phyloP scores from a whole-genome alignment of 2,888 invertebrate species.

The Hydrotaea cyrtoneurina region DNA sequence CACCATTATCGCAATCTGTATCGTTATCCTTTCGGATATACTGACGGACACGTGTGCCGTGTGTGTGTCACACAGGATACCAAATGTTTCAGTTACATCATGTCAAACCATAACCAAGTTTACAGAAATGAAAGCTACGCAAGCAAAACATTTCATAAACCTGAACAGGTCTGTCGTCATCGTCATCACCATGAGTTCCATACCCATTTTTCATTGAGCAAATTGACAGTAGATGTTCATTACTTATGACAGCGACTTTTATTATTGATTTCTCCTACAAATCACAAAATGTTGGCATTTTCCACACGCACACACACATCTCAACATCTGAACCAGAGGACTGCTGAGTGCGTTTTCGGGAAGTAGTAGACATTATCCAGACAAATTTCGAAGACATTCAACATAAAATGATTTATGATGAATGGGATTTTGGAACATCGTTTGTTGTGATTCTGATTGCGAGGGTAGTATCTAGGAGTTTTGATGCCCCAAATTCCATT shows the following conservation, averaged over 20 bases:
- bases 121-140: not conserved
- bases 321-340: too few species aligned
- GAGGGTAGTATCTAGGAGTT: too few species aligned
- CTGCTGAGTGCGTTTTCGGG: not conserved
- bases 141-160: conserved; percentile 41
- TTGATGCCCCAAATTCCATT: too few species aligned
- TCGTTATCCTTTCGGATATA: not conserved
- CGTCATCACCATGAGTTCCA: conserved; percentile 46
- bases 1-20: not conserved
- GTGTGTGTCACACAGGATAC: not conserved
- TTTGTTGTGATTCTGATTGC: too few species aligned
- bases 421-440: not conserved
- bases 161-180: conserved; percentile 9
- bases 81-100: conserved; percentile 5
- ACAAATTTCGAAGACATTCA: conserved; percentile 35
- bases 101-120: conserved; percentile 6
- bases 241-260: conserved; percentile 35
- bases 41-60: not conserved
- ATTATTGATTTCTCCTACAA: not conserved
- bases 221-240: conserved; percentile 54
- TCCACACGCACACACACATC: not conserved
- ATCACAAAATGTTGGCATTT: not conserved
- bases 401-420: conserved; percentile 28
- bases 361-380: conserved; percentile 36
- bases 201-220: not conserved